Evolutionary conservation across 2,888 invertebrate genomes (phyloP).

Genomic region (Ophonus ardosiacus): DNA sequence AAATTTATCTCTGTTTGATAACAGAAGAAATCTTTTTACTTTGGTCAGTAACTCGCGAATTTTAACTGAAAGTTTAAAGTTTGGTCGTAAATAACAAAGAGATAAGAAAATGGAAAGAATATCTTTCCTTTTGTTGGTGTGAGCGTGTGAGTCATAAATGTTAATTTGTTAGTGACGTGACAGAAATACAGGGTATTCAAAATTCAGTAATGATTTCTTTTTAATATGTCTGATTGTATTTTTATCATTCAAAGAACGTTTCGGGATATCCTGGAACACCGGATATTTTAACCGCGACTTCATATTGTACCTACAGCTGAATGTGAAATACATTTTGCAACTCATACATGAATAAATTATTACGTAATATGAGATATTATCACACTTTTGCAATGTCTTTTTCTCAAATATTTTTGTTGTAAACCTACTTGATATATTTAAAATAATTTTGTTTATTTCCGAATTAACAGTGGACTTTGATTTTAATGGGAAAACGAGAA

Average conservation of each 20-base stretch:
- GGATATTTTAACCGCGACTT: constrained; percentile 16
- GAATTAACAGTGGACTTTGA: too few species aligned
- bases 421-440: too few species aligned
- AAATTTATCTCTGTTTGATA: constrained; percentile 20
- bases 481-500: too few species aligned
- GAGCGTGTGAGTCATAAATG: constrained; percentile 13
- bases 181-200: constrained; percentile 20
- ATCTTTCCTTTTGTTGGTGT: constrained; percentile 4
- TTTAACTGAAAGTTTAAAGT: constrained; percentile 29
- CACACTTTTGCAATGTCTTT: too few species aligned
- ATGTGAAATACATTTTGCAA: not conserved
- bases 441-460: too few species aligned
- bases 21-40: constrained; percentile 27
- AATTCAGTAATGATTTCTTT: constrained; percentile 16
- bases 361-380: too few species aligned
- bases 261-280: constrained; percentile 29
- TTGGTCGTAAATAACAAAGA: not conserved
- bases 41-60: constrained; percentile 1
- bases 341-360: too few species aligned
- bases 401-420: too few species aligned
- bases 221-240: constrained; percentile 34
- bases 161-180: constrained; percentile 19
- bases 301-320: not conserved
- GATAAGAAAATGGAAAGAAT: constrained; percentile 2
- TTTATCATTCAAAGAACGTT: constrained; percentile 23